phyloP scores from a whole-genome alignment of 2,797 vertebrate species.

The Pangasius macronema region DNA sequence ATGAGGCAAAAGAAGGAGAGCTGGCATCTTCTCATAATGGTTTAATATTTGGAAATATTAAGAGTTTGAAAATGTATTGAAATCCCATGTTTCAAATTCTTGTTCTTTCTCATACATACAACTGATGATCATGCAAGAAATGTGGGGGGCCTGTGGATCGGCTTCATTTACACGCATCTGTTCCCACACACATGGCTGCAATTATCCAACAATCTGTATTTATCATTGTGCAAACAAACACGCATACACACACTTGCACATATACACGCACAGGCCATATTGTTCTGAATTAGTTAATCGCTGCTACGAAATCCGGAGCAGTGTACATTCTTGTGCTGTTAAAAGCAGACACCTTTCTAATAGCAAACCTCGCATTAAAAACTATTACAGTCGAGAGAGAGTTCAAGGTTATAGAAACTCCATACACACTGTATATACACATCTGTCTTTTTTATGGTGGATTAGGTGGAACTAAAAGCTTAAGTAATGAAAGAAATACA shows the following conservation, averaged over 20 bases:
- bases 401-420: slow-evolving; percentile 22
- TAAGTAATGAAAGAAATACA: slow-evolving; percentile 23
- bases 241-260: slow-evolving; percentile 23
- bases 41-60: background rate
- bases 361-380: background rate
- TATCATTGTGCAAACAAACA: slow-evolving; percentile 48
- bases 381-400: background rate
- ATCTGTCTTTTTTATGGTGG: background rate
- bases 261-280: slow-evolving; percentile 19
- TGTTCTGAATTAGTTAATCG: slow-evolving; percentile 23
- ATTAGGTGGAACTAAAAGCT: slow-evolving; percentile 15
- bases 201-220: slow-evolving; percentile 52
- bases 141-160: slow-evolving; percentile 29
- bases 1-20: background rate
- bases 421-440: background rate
- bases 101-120: background rate
- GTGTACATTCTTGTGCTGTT: slow-evolving; percentile 16
- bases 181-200: slow-evolving; percentile 48
- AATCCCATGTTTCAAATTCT: background rate
- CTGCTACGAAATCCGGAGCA: background rate
- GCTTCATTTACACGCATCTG: slow-evolving; percentile 35
- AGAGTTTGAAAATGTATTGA: background rate
- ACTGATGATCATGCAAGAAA: background rate
- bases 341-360: background rate
- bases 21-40: background rate